Evolutionary conservation across 2,797 vertebrate genomes (phyloP).

Genomic region (Xiphophorus birchmanni): DNA sequence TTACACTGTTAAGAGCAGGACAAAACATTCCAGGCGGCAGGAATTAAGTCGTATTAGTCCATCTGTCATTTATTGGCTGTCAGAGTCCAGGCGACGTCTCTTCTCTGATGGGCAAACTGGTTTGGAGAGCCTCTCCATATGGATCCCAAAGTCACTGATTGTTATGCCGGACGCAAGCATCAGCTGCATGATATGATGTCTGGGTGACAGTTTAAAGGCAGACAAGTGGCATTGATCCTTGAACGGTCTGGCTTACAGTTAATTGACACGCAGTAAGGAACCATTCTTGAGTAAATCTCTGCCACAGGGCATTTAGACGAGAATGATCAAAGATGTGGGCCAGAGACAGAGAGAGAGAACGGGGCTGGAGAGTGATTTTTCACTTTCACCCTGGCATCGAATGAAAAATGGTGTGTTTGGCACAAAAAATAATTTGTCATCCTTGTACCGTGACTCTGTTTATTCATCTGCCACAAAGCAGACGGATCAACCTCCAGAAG

Average conservation of each 20-base stretch:
- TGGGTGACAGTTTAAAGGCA: slow-evolving; percentile 57
- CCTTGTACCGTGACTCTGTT: slow-evolving; percentile 16
- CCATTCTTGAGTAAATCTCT: slow-evolving; percentile 49
- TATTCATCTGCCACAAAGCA: slow-evolving; percentile 37
- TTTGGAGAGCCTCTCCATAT: slow-evolving; percentile 64
- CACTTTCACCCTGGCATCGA: slow-evolving; percentile 9
- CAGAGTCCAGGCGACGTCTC: slow-evolving; percentile 54
- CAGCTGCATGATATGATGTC: slow-evolving; percentile 42
- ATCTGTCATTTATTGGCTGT: slow-evolving; percentile 66
- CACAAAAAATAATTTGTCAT: slow-evolving; percentile 62
- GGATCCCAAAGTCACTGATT: slow-evolving; percentile 50
- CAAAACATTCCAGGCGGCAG: slow-evolving; percentile 61
- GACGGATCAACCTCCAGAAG: slow-evolving; percentile 33
- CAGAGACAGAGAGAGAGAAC: slow-evolving; percentile 4
- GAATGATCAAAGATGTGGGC: slow-evolving; percentile 40
- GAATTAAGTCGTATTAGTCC: slow-evolving; percentile 74
- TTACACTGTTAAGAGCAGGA: slow-evolving; percentile 51
- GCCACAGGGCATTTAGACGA: slow-evolving; percentile 39
- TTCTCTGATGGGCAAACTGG: slow-evolving; percentile 57
- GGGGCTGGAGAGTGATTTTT: slow-evolving; percentile 15
- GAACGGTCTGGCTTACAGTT: slow-evolving; percentile 51
- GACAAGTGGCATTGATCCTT: slow-evolving; percentile 62
- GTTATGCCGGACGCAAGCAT: slow-evolving; percentile 38
- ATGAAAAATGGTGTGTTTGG: slow-evolving; percentile 41
- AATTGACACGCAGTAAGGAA: slow-evolving; percentile 54